These are phyloP conservation scores for Sitta carolinensis DNA, from an alignment of 2,797 vertebrate genomes.

Conservation along the genomic window DNA sequence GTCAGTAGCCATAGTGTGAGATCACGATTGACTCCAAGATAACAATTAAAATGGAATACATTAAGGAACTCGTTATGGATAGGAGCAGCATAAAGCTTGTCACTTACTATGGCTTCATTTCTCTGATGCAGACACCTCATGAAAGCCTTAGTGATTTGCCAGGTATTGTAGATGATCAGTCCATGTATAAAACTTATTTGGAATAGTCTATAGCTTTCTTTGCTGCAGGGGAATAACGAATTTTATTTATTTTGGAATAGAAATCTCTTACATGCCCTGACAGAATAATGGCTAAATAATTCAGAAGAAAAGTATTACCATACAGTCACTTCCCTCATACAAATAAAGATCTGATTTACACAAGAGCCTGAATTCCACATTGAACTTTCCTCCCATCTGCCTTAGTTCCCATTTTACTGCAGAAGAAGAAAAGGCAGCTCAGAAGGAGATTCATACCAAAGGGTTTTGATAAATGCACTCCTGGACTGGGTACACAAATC, in stretches of 20 bases:
- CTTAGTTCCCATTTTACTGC: neutral
- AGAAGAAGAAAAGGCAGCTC: neutral
- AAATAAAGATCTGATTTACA: neutral
- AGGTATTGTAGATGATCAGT: neutral
- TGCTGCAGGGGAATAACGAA: neutral
- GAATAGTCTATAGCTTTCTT: neutral
- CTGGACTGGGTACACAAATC: neutral
- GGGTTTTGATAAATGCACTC: neutral
- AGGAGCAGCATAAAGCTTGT: constrained; percentile 58
- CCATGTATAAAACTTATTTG: neutral
- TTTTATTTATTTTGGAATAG: neutral
- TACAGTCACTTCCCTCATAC: neutral
- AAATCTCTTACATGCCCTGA: neutral
- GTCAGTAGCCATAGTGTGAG: constrained; percentile 43
- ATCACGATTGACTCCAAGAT: constrained; percentile 56
- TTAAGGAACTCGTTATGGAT: constrained; percentile 57
- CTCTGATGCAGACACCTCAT: neutral
- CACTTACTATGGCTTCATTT: constrained; percentile 54
- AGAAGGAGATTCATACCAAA: neutral
- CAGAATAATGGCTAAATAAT: neutral
- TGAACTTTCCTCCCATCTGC: neutral
- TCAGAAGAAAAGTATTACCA: neutral
- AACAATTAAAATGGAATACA: constrained; percentile 73
- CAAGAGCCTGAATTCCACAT: neutral
- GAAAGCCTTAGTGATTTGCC: constrained; percentile 30